A percentile compares a stretch with the other conserved stretches of the same genome.
Evolutionary conservation across 2,888 invertebrate genomes (phyloP).

Genomic region (Xanthia togata): DNA sequence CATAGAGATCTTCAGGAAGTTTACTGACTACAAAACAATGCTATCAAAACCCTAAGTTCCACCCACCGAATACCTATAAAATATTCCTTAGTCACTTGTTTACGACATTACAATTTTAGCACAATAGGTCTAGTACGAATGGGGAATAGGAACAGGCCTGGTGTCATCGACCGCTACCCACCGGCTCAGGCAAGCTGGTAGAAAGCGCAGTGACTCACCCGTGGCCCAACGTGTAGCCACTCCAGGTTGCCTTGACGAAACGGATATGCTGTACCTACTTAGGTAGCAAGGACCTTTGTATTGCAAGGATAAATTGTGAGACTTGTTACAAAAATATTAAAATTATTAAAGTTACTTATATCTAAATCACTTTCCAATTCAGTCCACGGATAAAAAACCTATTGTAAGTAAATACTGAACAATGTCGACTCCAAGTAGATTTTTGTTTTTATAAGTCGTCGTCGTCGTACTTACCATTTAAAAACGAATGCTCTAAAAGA

Average conservation of each 20-base stretch:
- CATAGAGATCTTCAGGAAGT: no score
- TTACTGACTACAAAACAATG: not conserved
- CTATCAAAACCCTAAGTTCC: constrained; percentile 21
- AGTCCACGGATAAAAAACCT: not conserved
- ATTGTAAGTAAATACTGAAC: not conserved
- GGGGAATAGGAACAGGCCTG: constrained; percentile 61
- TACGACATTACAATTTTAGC: constrained; percentile 52
- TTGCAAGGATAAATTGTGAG: constrained; percentile 18
- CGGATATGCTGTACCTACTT: constrained; percentile 23
- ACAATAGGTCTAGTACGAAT: constrained; percentile 67
- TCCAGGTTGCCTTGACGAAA: constrained; percentile 74
- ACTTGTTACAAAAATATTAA: not conserved
- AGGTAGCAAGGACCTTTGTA: constrained; percentile 41
- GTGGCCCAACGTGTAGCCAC: constrained; percentile 67
- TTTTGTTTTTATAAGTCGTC: not conserved
- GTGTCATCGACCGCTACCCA: constrained; percentile 72
- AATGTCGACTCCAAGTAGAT: not conserved
- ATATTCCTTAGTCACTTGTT: constrained; percentile 53
- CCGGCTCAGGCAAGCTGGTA: constrained; percentile 65
- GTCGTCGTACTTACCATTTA: no score
- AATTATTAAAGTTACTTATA: not conserved
- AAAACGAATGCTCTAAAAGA: not conserved
- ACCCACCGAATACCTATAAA: constrained; percentile 33
- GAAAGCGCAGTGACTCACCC: constrained; percentile 78
- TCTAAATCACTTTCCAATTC: not conserved